Evolutionary conservation across 2,113 vertebrate species (phyloP).

Genomic region (Hippocampus abdominalis): DNA sequence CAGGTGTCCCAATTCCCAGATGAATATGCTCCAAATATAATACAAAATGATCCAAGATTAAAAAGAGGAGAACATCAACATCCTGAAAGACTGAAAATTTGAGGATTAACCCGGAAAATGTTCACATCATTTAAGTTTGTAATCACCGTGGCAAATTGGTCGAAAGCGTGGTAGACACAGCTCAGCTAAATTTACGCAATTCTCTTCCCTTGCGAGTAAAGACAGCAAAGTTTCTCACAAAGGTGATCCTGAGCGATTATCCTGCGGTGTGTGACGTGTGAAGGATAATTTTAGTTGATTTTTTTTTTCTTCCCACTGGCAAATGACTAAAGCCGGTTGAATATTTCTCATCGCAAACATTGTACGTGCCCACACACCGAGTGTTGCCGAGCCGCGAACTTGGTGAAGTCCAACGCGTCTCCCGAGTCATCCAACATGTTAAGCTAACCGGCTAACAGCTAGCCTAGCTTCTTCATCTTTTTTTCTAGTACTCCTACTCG

Average conservation of each 20-base stretch:
- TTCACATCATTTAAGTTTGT: slow-evolving; percentile 38
- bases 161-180: neutral
- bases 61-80: slow-evolving; percentile 21
- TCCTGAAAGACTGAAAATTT: neutral
- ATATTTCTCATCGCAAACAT: no score
- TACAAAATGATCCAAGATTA: slow-evolving; percentile 31
- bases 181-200: neutral
- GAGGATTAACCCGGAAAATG: slow-evolving; percentile 33
- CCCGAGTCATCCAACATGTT: neutral
- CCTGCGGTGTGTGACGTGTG: neutral
- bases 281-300: no score
- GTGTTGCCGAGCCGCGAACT: no score
- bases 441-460: no score
- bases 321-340: no score
- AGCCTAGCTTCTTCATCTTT: no score
- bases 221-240: neutral
- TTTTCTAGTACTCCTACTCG: no score
- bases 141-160: slow-evolving; percentile 39
- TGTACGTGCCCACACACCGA: no score
- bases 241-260: neutral
- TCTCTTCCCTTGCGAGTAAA: no score
- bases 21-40: slow-evolving; percentile 31
- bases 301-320: no score
- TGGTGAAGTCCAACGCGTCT: neutral
- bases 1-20: slow-evolving; percentile 31